Conservation (phyloP, 1,140 invertebrate genomes). For the Drosophila arizonae region DNA sequence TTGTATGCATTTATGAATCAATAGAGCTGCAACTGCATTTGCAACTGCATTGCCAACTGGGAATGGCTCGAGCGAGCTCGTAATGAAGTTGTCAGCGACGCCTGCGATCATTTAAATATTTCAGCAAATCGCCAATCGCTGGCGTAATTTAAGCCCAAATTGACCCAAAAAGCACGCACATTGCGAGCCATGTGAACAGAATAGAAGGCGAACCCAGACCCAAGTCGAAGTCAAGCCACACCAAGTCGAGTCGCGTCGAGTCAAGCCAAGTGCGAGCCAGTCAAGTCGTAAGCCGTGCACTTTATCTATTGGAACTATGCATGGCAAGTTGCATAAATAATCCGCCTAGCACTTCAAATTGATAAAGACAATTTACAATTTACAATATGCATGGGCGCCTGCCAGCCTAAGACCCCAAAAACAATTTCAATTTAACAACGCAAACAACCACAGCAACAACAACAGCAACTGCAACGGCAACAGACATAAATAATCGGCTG, state of each 20-base stretch:
- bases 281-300: constrained; percentile 55
- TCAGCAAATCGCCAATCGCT: constrained; percentile 55
- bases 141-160: constrained; percentile 76
- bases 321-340: constrained; percentile 77
- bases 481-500: constrained; percentile 45
- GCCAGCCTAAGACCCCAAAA: constrained; percentile 30
- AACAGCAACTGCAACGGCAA: constrained; percentile 44
- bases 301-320: constrained; percentile 74
- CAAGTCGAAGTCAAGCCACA: constrained; percentile 24
- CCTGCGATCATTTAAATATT: constrained; percentile 62
- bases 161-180: constrained; percentile 64
- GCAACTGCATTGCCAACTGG: constrained; percentile 21
- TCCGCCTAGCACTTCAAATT: constrained; percentile 76
- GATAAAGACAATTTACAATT: constrained; percentile 80
- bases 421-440: constrained; percentile 54
- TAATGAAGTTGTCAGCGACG: constrained; percentile 67
- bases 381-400: constrained; percentile 61
- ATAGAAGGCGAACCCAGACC: constrained; percentile 6
- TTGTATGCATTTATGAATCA: constrained; percentile 39
- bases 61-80: constrained; percentile 7
- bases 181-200: constrained; percentile 33
- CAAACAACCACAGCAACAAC: constrained; percentile 38
- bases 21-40: constrained; percentile 12
- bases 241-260: constrained; percentile 18
- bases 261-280: constrained; percentile 23